These are phyloP conservation scores for Caerostris extrusa DNA, from an alignment of 1,140 invertebrate species.

Conservation along the genomic window DNA sequence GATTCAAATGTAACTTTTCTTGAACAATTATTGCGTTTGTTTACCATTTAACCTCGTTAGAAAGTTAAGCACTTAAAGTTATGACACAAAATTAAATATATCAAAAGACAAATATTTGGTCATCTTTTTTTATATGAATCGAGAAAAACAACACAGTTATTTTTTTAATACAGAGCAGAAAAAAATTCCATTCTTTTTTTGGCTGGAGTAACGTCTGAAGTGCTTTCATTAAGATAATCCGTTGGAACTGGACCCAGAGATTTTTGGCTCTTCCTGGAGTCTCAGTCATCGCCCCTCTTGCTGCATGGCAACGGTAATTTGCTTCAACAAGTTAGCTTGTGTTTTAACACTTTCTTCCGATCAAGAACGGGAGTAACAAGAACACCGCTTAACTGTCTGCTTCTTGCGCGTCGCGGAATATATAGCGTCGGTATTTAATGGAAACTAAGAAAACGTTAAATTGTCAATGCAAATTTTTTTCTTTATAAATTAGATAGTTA, in stretches of 20 bases:
- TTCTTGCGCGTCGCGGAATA: neutral
- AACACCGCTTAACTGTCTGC: neutral
- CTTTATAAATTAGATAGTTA: too few relatives aligned
- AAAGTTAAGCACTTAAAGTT: too few relatives aligned
- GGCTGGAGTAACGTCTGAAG: conserved; percentile 24
- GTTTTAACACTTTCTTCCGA: conserved; percentile 9
- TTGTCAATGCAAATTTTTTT: too few relatives aligned
- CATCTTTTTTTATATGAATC: neutral
- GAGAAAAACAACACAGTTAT: neutral
- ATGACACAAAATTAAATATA: neutral
- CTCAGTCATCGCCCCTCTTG: conserved; percentile 48
- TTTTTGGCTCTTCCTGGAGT: conserved; percentile 4
- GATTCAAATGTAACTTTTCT: too few relatives aligned
- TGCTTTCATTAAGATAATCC: conserved; percentile 39
- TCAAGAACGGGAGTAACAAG: conserved; percentile 20
- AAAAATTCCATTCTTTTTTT: conserved; percentile 9
- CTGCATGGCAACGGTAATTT: neutral
- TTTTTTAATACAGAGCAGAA: neutral
- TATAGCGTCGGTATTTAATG: too few relatives aligned
- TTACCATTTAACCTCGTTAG: too few relatives aligned
- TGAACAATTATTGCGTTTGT: too few relatives aligned
- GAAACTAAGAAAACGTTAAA: too few relatives aligned
- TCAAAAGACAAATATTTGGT: neutral
- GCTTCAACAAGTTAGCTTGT: neutral
- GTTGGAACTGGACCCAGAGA: conserved; percentile 45